Evolutionary conservation across 1,140 invertebrate genomes (phyloP).

Genomic region (Lordiphosa collinella): DNA sequence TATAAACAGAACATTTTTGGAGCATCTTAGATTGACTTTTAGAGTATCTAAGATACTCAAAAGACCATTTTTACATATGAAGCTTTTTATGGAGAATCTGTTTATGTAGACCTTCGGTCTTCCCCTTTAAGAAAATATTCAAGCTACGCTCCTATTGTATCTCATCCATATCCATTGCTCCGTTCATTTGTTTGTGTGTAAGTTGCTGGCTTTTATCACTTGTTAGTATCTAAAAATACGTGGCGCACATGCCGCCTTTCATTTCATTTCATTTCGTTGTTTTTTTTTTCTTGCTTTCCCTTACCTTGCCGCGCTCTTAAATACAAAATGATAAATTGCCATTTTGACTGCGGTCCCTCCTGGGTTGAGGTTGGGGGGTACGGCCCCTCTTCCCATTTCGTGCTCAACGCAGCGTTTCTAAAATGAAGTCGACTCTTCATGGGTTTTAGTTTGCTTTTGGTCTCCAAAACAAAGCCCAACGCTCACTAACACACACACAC

Average conservation of each 20-base stretch:
- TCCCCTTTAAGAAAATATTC: no score
- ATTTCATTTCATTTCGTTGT: slow-evolving; percentile 60
- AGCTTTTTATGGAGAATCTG: no score
- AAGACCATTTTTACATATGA: no score
- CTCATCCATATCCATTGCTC: slow-evolving; percentile 1
- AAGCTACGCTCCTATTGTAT: slow-evolving; percentile 3
- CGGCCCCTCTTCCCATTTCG: slow-evolving; percentile 4
- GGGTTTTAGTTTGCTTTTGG: slow-evolving; percentile 16
- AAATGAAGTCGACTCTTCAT: slow-evolving; percentile 36
- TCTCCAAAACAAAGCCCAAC: slow-evolving; percentile 1
- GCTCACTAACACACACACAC: slow-evolving; percentile 14
- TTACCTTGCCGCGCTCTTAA: slow-evolving; percentile 61
- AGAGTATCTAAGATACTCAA: no score
- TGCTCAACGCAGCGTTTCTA: slow-evolving; percentile 42
- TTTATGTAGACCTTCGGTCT: no score
- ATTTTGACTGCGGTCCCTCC: slow-evolving; percentile 64
- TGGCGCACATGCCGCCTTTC: slow-evolving; percentile 67
- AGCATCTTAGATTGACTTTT: no score
- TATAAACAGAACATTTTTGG: no score
- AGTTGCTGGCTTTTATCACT: slow-evolving; percentile 70
- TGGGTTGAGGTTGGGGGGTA: neutral
- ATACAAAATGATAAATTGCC: slow-evolving; percentile 77
- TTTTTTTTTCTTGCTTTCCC: slow-evolving; percentile 42
- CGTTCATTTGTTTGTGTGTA: slow-evolving; percentile 1
- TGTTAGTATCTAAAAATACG: slow-evolving; percentile 77